Evolutionary conservation across 2,888 invertebrate genomes (phyloP).

Genomic region (Machimus atricapillus): DNA sequence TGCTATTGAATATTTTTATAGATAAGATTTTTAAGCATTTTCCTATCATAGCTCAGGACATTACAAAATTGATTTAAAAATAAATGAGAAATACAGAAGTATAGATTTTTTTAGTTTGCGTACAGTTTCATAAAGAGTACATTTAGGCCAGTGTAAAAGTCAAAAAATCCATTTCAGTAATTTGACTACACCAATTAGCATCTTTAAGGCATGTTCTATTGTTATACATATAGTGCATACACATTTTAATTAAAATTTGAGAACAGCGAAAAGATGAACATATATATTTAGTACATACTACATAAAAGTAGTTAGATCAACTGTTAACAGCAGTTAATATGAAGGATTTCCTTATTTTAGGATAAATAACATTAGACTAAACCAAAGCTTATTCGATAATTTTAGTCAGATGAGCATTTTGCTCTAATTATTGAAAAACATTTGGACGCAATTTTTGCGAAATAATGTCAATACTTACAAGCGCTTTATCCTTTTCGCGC

Average conservation of each 20-base stretch:
- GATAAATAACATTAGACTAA: background rate
- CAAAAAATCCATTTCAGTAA: background rate
- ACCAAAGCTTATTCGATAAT: background rate
- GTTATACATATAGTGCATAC: background rate
- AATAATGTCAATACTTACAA: constrained; percentile 43
- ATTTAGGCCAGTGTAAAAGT: background rate
- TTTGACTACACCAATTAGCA: background rate
- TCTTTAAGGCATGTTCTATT: background rate
- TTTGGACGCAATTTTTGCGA: constrained; percentile 28
- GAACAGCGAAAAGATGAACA: background rate
- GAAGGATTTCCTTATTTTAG: background rate
- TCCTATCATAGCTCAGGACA: background rate
- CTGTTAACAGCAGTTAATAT: background rate
- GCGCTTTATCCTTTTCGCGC: constrained; percentile 44
- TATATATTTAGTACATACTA: background rate
- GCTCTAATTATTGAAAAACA: background rate
- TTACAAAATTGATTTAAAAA: background rate
- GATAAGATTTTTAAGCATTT: background rate
- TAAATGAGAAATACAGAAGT: background rate
- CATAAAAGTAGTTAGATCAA: background rate
- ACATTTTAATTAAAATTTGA: background rate
- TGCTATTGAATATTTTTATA: background rate
- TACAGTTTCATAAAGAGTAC: background rate
- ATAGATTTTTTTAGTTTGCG: background rate
- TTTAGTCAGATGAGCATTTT: background rate